Percentiles rank a stretch among this genome's conserved stretches.
Evolutionary conservation across 2,113 vertebrate genomes (phyloP).

Genomic region (Python bivittatus): DNA sequence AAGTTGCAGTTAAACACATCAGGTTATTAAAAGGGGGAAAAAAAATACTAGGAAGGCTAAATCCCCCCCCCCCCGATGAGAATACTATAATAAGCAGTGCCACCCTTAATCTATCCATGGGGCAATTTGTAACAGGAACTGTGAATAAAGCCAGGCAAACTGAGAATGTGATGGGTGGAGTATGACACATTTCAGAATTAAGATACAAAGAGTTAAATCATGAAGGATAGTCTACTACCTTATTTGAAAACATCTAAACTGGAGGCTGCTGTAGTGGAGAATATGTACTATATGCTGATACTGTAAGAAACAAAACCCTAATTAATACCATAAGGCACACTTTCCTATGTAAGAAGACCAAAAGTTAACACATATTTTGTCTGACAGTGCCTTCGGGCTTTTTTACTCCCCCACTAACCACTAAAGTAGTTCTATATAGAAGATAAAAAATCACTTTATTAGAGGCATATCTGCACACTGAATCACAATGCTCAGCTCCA

Average conservation of each 20-base stretch:
- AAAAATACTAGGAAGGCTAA: not conserved
- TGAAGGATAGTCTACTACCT: not conserved
- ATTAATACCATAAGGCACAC: not conserved
- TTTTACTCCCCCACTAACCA: not conserved
- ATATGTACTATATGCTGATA: not conserved
- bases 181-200: not conserved
- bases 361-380: not conserved
- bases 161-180: not conserved
- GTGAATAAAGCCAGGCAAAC: not conserved
- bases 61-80: not conserved
- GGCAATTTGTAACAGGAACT: not conserved
- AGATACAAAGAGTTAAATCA: not conserved
- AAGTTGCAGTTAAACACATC: not conserved
- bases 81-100: not conserved
- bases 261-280: not conserved
- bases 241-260: not conserved
- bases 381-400: not conserved
- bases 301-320: not conserved
- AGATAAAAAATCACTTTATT: constrained; percentile 2
- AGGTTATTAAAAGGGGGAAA: not conserved
- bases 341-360: not conserved
- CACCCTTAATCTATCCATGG: not conserved
- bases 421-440: not conserved
- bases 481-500: not conserved
- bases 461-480: not conserved